Percentiles rank a stretch among this genome's conserved stretches.
Conservation (phyloP, 2,797 vertebrate species). For the Manis pentadactyla region DNA sequence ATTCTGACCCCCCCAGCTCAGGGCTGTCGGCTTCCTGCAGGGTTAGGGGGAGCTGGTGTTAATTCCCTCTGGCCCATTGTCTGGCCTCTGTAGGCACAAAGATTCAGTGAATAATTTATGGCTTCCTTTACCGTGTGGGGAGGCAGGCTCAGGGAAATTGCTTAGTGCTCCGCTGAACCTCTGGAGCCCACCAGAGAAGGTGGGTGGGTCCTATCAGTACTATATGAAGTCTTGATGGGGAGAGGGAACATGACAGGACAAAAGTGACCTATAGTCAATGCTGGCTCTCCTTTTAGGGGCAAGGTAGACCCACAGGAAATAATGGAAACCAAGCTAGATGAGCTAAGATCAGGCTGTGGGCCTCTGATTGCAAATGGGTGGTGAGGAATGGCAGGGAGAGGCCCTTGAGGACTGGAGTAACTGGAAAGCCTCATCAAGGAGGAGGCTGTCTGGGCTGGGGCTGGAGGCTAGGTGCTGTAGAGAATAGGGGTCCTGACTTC, state of each 20-base stretch:
- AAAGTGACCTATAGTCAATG: neutral
- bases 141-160: conserved; percentile 54
- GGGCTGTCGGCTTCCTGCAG: neutral
- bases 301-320: neutral
- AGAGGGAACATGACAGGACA: neutral
- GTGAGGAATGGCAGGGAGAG: neutral
- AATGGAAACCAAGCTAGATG: neutral
- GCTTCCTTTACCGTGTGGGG: neutral
- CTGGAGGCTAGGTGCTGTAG: neutral
- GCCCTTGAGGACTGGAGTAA: neutral
- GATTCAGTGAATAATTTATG: conserved; percentile 74
- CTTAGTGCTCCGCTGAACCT: conserved; percentile 17
- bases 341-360: neutral
- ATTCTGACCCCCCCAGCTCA: neutral
- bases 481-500: neutral
- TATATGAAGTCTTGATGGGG: neutral
- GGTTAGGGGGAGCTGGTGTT: neutral
- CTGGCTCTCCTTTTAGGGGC: neutral
- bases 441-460: neutral
- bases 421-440: neutral
- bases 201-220: neutral
- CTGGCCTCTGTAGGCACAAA: conserved; percentile 49
- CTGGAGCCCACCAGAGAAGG: conserved; percentile 16
- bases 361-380: neutral
- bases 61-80: conserved; percentile 64